Conservation (phyloP, 2,888 invertebrate species). For the Bellardia pandia region DNA sequence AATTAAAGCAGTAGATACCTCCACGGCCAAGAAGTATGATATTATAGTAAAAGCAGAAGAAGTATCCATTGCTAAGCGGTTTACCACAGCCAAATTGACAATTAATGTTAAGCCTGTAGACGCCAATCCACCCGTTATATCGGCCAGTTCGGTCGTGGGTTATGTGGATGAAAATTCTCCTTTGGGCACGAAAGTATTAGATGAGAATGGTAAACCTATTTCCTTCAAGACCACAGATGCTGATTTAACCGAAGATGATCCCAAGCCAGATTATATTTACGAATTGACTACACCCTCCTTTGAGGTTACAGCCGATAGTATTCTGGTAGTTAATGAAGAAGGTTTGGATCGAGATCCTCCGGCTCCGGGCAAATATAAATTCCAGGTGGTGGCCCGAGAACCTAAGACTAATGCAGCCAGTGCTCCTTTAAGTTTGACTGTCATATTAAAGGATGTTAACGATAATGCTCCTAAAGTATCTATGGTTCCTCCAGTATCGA, state of each 20-base stretch:
- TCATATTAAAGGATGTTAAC: constrained; percentile 91
- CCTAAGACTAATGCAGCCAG: constrained; percentile 91
- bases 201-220: constrained; percentile 88
- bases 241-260: constrained; percentile 93
- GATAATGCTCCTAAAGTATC: constrained; percentile 94
- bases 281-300: constrained; percentile 94
- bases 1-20: constrained; percentile 91
- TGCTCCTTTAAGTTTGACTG: constrained; percentile 91
- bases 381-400: constrained; percentile 95
- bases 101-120: constrained; percentile 94
- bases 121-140: constrained; percentile 92
- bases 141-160: constrained; percentile 89
- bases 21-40: constrained; percentile 91
- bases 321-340: constrained; percentile 92
- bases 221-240: constrained; percentile 91
- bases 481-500: constrained; percentile 91
- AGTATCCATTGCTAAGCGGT: constrained; percentile 90
- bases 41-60: constrained; percentile 95
- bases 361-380: constrained; percentile 92
- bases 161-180: constrained; percentile 94
- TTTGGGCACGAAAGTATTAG: constrained; percentile 91
- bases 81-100: constrained; percentile 92
- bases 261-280: constrained; percentile 91
- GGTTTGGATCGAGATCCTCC: constrained; percentile 94
- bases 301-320: constrained; percentile 89